Evolutionary conservation across 2,888 invertebrate genomes (phyloP).

Genomic region (Lobophora halterata): DNA sequence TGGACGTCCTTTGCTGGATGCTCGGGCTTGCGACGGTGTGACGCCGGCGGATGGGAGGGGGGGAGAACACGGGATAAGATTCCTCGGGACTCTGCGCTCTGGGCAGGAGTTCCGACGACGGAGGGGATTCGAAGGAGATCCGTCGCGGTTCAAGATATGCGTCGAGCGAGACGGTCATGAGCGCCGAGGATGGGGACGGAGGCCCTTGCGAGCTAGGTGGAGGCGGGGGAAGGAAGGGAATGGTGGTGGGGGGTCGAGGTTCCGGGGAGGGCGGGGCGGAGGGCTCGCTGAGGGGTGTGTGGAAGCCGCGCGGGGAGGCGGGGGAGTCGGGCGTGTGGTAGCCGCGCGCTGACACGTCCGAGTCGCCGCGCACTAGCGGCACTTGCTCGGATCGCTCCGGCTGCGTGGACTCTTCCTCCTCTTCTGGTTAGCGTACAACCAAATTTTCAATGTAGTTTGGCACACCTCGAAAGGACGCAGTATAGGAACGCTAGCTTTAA

Average conservation of each 20-base stretch:
- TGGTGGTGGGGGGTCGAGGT: slow-evolving; percentile 80
- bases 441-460: slow-evolving; percentile 5
- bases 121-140: slow-evolving; percentile 90
- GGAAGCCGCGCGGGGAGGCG: slow-evolving; percentile 83
- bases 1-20: slow-evolving; percentile 85
- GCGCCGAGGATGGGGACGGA: slow-evolving; percentile 91
- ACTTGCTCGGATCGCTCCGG: slow-evolving; percentile 60
- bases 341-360: slow-evolving; percentile 78
- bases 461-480: too few relatives aligned
- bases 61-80: slow-evolving; percentile 92
- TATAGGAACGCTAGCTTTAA: too few relatives aligned
- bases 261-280: slow-evolving; percentile 73
- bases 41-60: slow-evolving; percentile 88
- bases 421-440: slow-evolving; percentile 46
- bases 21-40: slow-evolving; percentile 75
- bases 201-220: slow-evolving; percentile 64
- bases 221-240: slow-evolving; percentile 67
- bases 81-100: slow-evolving; percentile 88
- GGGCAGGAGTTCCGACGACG: slow-evolving; percentile 85
- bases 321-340: slow-evolving; percentile 73
- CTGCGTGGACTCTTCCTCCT: slow-evolving; percentile 60
- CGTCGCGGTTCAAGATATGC: slow-evolving; percentile 92
- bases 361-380: slow-evolving; percentile 78
- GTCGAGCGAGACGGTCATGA: slow-evolving; percentile 91
- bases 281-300: slow-evolving; percentile 86